phyloP scores from a whole-genome alignment of 1,140 invertebrate genomes.

The Lepidostoma basale region DNA sequence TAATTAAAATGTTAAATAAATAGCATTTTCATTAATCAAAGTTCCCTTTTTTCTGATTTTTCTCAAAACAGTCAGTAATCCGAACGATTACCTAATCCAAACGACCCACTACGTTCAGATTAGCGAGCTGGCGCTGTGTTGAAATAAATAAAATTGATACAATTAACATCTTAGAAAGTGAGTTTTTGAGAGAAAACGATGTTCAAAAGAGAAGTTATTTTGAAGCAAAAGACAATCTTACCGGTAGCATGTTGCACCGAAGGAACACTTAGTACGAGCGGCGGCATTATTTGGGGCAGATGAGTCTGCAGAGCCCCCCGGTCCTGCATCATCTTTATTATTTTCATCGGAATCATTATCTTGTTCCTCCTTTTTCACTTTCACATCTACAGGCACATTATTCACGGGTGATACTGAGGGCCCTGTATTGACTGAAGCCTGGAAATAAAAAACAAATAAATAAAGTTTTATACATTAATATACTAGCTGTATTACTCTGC shows the following conservation, averaged over 20 bases:
- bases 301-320: neutral
- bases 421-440: neutral
- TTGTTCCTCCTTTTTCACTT: neutral
- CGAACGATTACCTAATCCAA: too few relatives aligned
- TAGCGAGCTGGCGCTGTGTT: too few relatives aligned
- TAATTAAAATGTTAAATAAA: too few relatives aligned
- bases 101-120: too few relatives aligned
- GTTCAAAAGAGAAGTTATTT: neutral
- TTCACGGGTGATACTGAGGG: neutral
- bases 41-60: too few relatives aligned
- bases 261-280: constrained; percentile 1
- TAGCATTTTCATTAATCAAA: too few relatives aligned
- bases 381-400: neutral
- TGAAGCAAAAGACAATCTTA: neutral
- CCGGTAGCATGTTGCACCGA: constrained; percentile 11
- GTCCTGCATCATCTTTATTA: neutral
- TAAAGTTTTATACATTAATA: neutral
- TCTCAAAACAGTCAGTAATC: too few relatives aligned
- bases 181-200: neutral
- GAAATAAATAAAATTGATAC: too few relatives aligned
- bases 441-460: neutral
- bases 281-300: neutral
- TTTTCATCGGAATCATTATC: neutral
- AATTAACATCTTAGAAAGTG: too few relatives aligned
- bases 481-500: too few relatives aligned